A percentile compares a stretch with the other conserved stretches of the same genome.
Evolutionary conservation across 2,888 invertebrate genomes (phyloP).

Genomic region (Apodemia hepburni): DNA sequence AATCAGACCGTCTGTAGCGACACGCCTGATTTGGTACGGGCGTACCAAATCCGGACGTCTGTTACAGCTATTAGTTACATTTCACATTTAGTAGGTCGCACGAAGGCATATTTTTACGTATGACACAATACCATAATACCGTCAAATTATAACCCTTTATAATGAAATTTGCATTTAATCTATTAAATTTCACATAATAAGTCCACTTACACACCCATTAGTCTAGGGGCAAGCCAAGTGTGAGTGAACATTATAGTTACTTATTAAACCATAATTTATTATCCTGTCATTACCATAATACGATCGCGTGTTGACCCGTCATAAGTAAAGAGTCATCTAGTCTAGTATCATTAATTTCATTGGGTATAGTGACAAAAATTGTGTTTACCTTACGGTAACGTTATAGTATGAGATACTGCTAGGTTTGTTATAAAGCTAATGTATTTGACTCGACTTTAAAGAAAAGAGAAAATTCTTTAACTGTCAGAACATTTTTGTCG

Average conservation of each 20-base stretch:
- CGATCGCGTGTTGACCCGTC: conserved; percentile 65
- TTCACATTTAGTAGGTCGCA: background rate
- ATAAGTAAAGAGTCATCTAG: conserved; percentile 64
- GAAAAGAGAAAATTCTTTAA: too few species aligned
- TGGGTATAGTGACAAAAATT: conserved; percentile 77
- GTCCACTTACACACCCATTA: conserved; percentile 53
- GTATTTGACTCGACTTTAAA: too few species aligned
- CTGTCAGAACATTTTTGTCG: too few species aligned
- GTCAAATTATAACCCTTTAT: conserved; percentile 52
- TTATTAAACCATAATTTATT: conserved; percentile 79
- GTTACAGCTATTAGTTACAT: too few species aligned
- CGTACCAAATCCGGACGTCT: too few species aligned
- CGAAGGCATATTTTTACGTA: background rate
- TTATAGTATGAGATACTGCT: too few species aligned
- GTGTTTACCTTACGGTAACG: conserved; percentile 58
- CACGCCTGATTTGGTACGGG: too few species aligned
- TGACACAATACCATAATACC: conserved; percentile 26
- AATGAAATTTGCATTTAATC: conserved; percentile 53
- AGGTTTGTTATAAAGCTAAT: too few species aligned
- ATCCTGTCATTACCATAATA: conserved; percentile 75
- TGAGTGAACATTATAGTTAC: conserved; percentile 70
- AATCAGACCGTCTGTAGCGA: too few species aligned
- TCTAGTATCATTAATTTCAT: conserved; percentile 65
- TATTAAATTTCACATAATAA: conserved; percentile 66
- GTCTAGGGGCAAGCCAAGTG: conserved; percentile 34